Evolutionary conservation across 2,888 invertebrate species (phyloP), one percentile per base, ranked within the genome.

Genomic region (Thecophora atra): DNA sequence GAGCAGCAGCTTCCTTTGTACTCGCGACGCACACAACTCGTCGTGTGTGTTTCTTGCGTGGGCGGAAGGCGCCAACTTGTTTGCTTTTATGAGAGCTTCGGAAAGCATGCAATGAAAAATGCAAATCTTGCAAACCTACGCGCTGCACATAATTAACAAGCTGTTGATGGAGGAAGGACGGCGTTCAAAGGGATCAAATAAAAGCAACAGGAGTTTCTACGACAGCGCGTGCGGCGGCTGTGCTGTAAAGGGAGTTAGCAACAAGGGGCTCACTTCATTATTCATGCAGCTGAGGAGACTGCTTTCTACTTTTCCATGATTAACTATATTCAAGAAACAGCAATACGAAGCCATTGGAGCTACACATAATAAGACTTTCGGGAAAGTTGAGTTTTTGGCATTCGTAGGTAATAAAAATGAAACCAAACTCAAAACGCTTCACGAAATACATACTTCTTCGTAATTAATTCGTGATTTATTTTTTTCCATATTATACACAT

Each of bases 61-160:
- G 7, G 21, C n/a, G 54, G 7, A 8, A 6, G 54, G 26, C 60
- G 28, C 15, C 60, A 28, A 60, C 24, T 60, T 60, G 60, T 28
- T 28, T 60, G 28, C 60, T 60, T 24, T 60, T 28, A 60, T 60
- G 13, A 60, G 60, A 60, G 60, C 15, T 11, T 17, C 19, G 11
- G 19, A 52, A 52, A 52, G n/a, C n/a, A n/a, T 67, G 67, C 56
- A 54, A 67, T 67, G 67, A 26, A 67, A 65, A 67, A 56, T 67
- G 67, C 37, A 67, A 54, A 67, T 67, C 56, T 37, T 56, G 52
- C 30, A 28, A 51, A 26, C 65, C 19, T 44, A 54, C 54, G 67
- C 56, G 24, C 15, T 56, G n/a, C 56, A 19, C 54, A 42, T n/a
- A 67, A 67, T 67, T 67, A 67, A 67, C 67, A 67, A 56, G 67